Evolutionary conservation across 2,888 invertebrate genomes (phyloP), one percentile per base, ranked within the genome.

Genomic region (Hylaea fasciaria): DNA sequence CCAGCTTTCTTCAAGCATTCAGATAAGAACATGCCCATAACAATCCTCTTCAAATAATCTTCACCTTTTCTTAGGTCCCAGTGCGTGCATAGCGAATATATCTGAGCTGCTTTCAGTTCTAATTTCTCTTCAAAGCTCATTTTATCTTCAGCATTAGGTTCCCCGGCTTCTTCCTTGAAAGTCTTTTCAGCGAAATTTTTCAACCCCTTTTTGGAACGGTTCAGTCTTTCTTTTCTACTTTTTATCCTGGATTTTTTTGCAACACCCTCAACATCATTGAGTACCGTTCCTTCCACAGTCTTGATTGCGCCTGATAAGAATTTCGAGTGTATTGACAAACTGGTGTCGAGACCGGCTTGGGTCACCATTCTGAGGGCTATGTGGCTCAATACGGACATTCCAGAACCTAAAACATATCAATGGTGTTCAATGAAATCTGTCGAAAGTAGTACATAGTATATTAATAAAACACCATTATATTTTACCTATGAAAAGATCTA

Each of bases 341-440:
- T 92, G 22, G 89, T 85, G 1, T 91, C 81, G 0, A 94, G 78
- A 0, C 93, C 93, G 0, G 93, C 93, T 78, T 96, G 96, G 0
- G 97, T 96, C n/a, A 96, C 93, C 86, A 96, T 94, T 50, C 97
- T 91, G 29, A 97, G 80, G 0, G 97, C 96, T 45, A 96, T 93
- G 74, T 94, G 94, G 66, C 96, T 95, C 2, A 97, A 88, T 49
- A 96, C 93, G 54, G 97, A 97, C 96, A 97, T 97, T 0, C 97
- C 96, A 0, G 96, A 95, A 7, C 94, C 94, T 94, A 66, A 41
- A 81, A 80, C 0, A 52, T 2, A 48, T 9, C 12, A 11, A 44
- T 8, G 13, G 17, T 44, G 52, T 2, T 14, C 3, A 16, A 39
- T 2, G 9, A 37, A n/a, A 5, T 12, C 17, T 9, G 14, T 8